Base-by-base conservation (phyloP, 37 sponge, comb jelly and placozoan species). In the Diacarnus erythraeanus region DNA sequence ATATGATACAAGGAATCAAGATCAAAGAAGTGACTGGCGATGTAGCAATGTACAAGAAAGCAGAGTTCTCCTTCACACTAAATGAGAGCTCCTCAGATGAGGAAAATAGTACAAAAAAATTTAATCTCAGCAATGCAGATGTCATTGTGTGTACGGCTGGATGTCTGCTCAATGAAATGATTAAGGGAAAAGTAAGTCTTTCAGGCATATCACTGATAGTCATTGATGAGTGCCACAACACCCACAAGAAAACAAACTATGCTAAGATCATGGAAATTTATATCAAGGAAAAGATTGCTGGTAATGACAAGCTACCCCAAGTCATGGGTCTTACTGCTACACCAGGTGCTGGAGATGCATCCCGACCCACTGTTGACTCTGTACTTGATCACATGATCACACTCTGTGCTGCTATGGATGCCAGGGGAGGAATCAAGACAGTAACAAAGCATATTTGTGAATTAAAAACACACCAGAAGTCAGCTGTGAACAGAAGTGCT, bases 171-270 rank as follows among this genome's bases (percentile, higher is more conserved):
- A 78, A 78, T 73, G 80, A 72, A 40, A 70, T 91, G 9, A 60
- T 30, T 23, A 72, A 54, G 38, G 59, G n/a, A 0, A 66, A 80
- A 38, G 2, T 91, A 0, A 38, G 60, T 23, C 37, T 86, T 1
- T 67, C 69, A 0, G 76, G 80, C 42, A 42, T 93, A 22, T 80
- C 84, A 75, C 79, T 97, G 9, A 71, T 97, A 2, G 77, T 97
- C 42, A 20, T 91, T n/a, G 97, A 97, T 51, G 97, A 97, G 69
- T 97, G 97, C 76, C 97, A 97, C 65, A 83, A 93, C 60, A 84
- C 90, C 3, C 72, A 69, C 30, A 73, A 81, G 10, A 83, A 80
- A 43, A 57, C 85, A 63, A 57, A 83, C 43, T 83, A 94, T 77
- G 81, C 78, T 27, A 68, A 73, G 20, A 60, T 91, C 25, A 86